Conservation (phyloP, 2,113 vertebrate genomes). For the Willisornis vidua region DNA sequence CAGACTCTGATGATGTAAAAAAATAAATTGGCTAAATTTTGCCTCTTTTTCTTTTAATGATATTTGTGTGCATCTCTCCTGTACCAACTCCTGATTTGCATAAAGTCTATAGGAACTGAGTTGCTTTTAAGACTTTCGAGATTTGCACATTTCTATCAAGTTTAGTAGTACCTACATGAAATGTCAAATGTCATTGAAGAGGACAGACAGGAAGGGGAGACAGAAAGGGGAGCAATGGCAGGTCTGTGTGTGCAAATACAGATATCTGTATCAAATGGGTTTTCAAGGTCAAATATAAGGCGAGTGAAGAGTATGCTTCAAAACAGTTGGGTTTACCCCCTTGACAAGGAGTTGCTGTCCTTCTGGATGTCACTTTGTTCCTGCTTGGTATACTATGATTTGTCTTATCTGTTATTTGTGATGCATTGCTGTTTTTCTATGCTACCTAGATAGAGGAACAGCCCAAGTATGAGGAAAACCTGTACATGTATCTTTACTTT, state of each 20-base stretch:
- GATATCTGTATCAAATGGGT: not conserved
- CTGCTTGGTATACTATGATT: not conserved
- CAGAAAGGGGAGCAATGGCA: not conserved
- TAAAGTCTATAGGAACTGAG: not conserved
- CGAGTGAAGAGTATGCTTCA: not conserved
- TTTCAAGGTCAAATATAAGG: not conserved
- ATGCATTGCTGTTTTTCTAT: constrained; percentile 35
- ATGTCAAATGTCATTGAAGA: not conserved
- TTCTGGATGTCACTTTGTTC: not conserved
- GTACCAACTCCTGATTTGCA: not conserved
- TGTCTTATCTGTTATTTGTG: not conserved
- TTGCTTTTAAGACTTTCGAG: not conserved
- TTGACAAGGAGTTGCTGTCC: not conserved
- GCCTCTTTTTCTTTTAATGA: not conserved
- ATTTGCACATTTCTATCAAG: not conserved
- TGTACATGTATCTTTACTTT: constrained; percentile 92
- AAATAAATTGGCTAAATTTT: not conserved
- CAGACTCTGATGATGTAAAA: not conserved
- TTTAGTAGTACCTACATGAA: not conserved
- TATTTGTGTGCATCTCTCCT: not conserved
- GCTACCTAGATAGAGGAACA: constrained; percentile 79
- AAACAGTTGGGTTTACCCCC: not conserved
- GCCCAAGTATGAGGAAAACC: constrained; percentile 84
- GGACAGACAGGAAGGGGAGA: not conserved
- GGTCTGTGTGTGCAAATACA: not conserved